phyloP scores from a whole-genome alignment of 1,140 invertebrate genomes.

The Drosophila sucinea region DNA sequence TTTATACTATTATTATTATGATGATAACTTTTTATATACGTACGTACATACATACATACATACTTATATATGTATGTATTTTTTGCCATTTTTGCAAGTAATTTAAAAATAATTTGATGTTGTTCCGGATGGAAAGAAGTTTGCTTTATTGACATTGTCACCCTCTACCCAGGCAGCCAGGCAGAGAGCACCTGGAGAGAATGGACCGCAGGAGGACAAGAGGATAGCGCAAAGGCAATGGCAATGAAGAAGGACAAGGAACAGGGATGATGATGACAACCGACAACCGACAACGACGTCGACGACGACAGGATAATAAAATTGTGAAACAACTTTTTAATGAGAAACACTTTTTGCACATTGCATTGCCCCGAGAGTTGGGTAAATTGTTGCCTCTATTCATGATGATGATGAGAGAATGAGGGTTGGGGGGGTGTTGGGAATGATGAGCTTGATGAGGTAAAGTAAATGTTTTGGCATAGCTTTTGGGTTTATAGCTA shows the following conservation, averaged over 20 bases:
- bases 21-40: constrained; percentile 57
- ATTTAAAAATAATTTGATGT: constrained; percentile 76
- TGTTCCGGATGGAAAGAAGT: constrained; percentile 48
- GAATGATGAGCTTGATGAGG: constrained; percentile 5
- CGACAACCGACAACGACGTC: constrained; percentile 20
- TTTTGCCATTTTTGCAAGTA: constrained; percentile 67
- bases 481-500: constrained; percentile 3
- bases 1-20: constrained; percentile 36
- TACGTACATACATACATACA: background rate
- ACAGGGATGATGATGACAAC: background rate
- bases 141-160: constrained; percentile 79
- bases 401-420: constrained; percentile 10
- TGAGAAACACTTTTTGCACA: constrained; percentile 78
- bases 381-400: constrained; percentile 32
- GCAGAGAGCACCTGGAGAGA: constrained; percentile 53
- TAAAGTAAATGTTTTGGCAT: constrained; percentile 8
- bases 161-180: constrained; percentile 44
- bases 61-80: constrained; percentile 1
- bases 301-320: constrained; percentile 67
- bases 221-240: background rate
- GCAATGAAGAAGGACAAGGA: constrained; percentile 14
- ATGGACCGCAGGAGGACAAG: constrained; percentile 10
- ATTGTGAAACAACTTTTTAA: constrained; percentile 79
- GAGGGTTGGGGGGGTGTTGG: background rate
- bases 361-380: constrained; percentile 46